A percentile compares a stretch with the other conserved stretches of the same genome.
Evolutionary conservation across 1,140 invertebrate genomes (phyloP).

Genomic region (Drosophila obscura): DNA sequence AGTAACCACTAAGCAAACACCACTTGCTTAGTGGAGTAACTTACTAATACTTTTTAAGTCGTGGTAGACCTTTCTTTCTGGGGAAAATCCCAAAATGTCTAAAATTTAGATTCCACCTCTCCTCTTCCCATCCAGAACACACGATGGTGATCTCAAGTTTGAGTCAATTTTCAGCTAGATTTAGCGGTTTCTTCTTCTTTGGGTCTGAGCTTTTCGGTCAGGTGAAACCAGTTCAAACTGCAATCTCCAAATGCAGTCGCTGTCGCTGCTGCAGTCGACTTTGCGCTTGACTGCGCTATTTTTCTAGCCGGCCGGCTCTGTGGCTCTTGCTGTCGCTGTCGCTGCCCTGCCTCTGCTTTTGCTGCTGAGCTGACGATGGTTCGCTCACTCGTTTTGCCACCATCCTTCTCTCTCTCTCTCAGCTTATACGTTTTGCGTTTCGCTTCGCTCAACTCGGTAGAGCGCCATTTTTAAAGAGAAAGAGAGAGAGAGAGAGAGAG

Average conservation of each 20-base stretch:
- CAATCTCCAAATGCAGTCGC: conserved; percentile 54
- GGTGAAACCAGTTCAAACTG: conserved; percentile 63
- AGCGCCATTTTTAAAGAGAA: no score
- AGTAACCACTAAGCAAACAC: no score
- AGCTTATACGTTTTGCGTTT: conserved; percentile 13
- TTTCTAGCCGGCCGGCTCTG: conserved; percentile 67
- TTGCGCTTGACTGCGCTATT: conserved; percentile 50
- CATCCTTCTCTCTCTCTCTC: conserved; percentile 5
- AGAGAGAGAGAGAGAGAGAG: neutral
- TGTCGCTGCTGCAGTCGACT: conserved; percentile 26
- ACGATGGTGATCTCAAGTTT: conserved; percentile 18
- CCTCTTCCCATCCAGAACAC: neutral
- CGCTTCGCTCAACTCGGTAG: conserved; percentile 47
- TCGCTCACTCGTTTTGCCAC: conserved; percentile 9
- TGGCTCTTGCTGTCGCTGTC: conserved; percentile 8
- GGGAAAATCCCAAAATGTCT: no score
- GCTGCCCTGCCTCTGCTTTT: no score
- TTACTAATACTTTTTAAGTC: no score
- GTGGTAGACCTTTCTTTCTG: no score
- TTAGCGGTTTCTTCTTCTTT: conserved; percentile 13
- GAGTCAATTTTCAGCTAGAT: conserved; percentile 20
- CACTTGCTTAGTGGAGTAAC: no score
- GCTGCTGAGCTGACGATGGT: neutral
- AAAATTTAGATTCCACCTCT: no score
- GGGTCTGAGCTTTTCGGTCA: conserved; percentile 5